phyloP scores from a whole-genome alignment of 2,888 invertebrate species.

The Dolichopus griseipennis region DNA sequence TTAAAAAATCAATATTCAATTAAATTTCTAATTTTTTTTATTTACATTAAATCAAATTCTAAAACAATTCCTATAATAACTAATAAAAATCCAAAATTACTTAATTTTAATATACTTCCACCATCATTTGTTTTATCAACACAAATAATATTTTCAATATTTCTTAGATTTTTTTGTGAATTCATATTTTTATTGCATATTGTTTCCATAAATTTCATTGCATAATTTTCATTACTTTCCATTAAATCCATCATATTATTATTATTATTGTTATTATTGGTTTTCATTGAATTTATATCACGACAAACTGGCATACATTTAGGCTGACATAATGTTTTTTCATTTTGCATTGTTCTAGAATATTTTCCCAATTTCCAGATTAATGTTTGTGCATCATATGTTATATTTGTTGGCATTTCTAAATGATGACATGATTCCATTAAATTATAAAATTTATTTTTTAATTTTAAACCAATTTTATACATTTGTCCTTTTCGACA shows the following conservation, averaged over 20 bases:
- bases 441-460: neutral
- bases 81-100: neutral
- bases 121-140: neutral
- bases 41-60: no score
- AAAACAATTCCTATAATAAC: neutral
- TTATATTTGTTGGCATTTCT: conserved; percentile 8
- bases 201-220: neutral
- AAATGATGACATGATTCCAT: conserved; percentile 8
- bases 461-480: neutral
- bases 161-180: neutral
- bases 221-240: neutral
- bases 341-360: conserved; percentile 4
- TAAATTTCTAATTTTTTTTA: no score
- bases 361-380: neutral
- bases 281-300: neutral
- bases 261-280: neutral
- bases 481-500: neutral
- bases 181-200: neutral
- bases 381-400: neutral
- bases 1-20: no score
- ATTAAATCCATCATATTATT: neutral
- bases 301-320: conserved; percentile 10
- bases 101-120: neutral
- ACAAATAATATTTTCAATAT: neutral
- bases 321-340: neutral